phyloP scores from a whole-genome alignment of 2,888 invertebrate genomes.

The Danaus chrysippus region DNA sequence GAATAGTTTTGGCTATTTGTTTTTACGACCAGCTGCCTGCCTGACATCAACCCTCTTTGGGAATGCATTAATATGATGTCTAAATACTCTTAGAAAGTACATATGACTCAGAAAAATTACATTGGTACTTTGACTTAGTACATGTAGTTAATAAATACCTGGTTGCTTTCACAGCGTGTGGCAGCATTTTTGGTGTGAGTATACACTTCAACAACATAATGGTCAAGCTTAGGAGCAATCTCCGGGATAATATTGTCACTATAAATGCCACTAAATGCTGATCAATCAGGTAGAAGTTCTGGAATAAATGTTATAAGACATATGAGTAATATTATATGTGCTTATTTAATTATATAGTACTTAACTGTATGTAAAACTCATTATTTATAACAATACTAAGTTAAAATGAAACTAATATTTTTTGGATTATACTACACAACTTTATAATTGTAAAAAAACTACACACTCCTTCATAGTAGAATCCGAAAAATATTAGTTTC shows the following conservation, averaged over 20 bases:
- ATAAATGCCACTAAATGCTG: conserved; percentile 92
- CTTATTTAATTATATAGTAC: too few species aligned
- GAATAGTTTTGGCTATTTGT: too few species aligned
- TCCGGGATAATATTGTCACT: conserved; percentile 86
- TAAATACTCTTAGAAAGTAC: too few species aligned
- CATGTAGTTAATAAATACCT: conserved; percentile 40
- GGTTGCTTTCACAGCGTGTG: conserved; percentile 56
- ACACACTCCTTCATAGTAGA: too few species aligned
- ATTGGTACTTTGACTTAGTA: too few species aligned
- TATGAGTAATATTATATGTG: too few species aligned
- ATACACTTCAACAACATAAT: conserved; percentile 70
- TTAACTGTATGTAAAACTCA: background rate
- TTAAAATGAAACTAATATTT: too few species aligned
- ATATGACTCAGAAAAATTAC: too few species aligned
- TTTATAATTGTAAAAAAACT: background rate
- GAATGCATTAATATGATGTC: too few species aligned
- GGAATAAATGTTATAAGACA: conserved; percentile 52
- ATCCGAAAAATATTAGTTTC: too few species aligned
- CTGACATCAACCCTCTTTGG: too few species aligned
- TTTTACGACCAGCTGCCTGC: too few species aligned
- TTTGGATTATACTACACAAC: background rate
- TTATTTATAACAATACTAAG: background rate
- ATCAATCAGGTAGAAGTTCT: conserved; percentile 98
- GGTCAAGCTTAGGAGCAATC: conserved; percentile 84
- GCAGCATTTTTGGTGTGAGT: conserved; percentile 65